Base-by-base conservation (phyloP, 2,797 vertebrate species). In the Crenuchus spilurus region DNA sequence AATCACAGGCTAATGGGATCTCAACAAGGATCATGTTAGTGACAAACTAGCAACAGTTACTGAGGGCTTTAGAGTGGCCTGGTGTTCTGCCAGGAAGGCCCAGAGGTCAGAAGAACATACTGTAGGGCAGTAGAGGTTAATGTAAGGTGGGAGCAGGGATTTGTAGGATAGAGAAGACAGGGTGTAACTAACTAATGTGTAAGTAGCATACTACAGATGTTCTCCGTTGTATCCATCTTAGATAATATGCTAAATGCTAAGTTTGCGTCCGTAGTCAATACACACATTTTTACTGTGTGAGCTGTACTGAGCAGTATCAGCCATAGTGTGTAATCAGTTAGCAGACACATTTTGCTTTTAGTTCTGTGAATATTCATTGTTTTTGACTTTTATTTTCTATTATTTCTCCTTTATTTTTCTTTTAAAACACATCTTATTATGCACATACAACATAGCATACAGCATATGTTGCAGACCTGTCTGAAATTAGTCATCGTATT, bases 91-190 rank as follows among this genome's bases (percentile, higher is more conserved):
- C 52, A 35, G 72, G 31, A 2, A 48, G 42, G 16, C n/a, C 33
- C 20, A 42, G 62, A 79, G 80, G 77, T 77, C 67, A 79, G 42
- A 20, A 46, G 57, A 48, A 48, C 61, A 57, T 74, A 74, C 67
- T 63, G 52, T 22, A 28, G 26, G 66, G 37, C 57, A 24, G n/a
- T 44, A 13, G n/a, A 76, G 74, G 61, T 70, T 75, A 67, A 55
- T 64, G 52, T 54, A 71, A 57, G 61, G 65, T 28, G 13, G 20
- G 33, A 65, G 58, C 63, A 54, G 55, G 42, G 26, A 72, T 74
- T 37, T n/a, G 8, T 57, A 20, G 30, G 22, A 54, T n/a, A 58
- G 7, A 28, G 54, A 39, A 8, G 28, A 28, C 18, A 44, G 64
- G 54, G 37, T 52, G 22, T 6, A 37, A 6, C 3, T 22, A 48